Base-by-base conservation (phyloP, 2,888 invertebrate species). In the Mechanitis messenoides region DNA sequence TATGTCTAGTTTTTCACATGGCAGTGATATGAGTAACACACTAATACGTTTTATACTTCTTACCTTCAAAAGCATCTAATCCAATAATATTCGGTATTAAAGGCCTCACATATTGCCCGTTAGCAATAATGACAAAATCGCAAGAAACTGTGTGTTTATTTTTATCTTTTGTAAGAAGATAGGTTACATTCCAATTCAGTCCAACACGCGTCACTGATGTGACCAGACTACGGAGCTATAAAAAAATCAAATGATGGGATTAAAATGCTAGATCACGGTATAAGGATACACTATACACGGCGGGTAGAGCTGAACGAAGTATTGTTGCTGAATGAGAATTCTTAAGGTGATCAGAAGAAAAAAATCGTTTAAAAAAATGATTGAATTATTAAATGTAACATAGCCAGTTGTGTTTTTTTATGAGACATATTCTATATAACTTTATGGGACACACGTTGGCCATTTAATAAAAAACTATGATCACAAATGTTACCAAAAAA, bases 101-200 rank as follows among this genome's bases (percentile, higher is more conserved):
- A 0, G 84, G 83, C 4, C 75, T 75, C 58, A 78, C 76, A 67
- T 86, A 87, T 72, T 91, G 93, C 75, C 95, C 95, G 71, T 92
- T 94, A 71, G 94, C 94, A 5, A 95, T 85, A 67, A 94, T 91
- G 4, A 95, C 85, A 56, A 92, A 92, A 74, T 94, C 93, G 71
- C 93, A 95, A 3, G 75, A 71, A 33, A 86, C 85, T 0, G 85
- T 85, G 20, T 82, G 72, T 9, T 78, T 79, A 46, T 80, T 71
- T n/a, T 80, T 78, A 0, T 84, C 86, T 60, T 83, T 80, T 0
- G 91, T 72, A 68, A 90, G 86, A 68, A 73, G 81, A 60, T 91
- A 88, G 1, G 79, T 83, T 3, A 93, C 77, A 58, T 81, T 77
- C 92, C 93, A 93, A 11, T 81, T 80, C 45, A 79, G 77, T 1